phyloP scores from a whole-genome alignment of 2,888 invertebrate species.

The Sinohyriopsis cumingii region DNA sequence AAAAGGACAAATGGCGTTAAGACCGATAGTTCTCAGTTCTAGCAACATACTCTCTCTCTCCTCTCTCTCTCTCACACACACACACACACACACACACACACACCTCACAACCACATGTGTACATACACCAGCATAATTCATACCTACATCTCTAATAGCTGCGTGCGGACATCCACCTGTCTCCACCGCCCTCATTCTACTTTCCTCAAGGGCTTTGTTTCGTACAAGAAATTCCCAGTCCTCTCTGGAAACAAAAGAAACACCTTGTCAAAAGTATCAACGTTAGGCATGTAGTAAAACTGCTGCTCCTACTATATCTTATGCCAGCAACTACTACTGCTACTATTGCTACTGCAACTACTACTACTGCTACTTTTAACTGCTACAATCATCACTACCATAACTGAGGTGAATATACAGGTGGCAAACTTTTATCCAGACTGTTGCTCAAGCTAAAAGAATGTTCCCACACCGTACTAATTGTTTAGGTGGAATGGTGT shows the following conservation, averaged over 20 bases:
- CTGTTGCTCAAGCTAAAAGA: no score
- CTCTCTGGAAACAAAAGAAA: constrained; percentile 50
- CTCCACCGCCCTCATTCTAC: constrained; percentile 66
- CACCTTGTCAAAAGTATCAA: background rate
- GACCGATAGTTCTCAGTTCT: no score
- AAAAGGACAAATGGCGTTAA: no score
- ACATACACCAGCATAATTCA: background rate
- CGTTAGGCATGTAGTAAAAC: background rate
- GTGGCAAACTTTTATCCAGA: no score
- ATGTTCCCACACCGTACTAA: no score
- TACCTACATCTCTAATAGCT: constrained; percentile 64
- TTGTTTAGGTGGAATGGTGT: no score
- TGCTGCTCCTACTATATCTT: background rate
- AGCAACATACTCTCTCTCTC: no score
- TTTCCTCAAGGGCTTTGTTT: constrained; percentile 66
- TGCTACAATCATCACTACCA: no score
- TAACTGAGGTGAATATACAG: no score
- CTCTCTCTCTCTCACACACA: background rate
- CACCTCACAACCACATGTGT: background rate
- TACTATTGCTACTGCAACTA: no score
- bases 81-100: fast-evolving
- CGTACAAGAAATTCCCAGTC: constrained; percentile 69
- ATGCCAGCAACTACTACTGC: background rate
- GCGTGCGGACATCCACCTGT: constrained; percentile 71
- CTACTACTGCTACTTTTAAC: no score